Evolutionary conservation across 2,797 vertebrate species (phyloP), one percentile per base, ranked within the genome.

Genomic region (Taeniopygia guttata): DNA sequence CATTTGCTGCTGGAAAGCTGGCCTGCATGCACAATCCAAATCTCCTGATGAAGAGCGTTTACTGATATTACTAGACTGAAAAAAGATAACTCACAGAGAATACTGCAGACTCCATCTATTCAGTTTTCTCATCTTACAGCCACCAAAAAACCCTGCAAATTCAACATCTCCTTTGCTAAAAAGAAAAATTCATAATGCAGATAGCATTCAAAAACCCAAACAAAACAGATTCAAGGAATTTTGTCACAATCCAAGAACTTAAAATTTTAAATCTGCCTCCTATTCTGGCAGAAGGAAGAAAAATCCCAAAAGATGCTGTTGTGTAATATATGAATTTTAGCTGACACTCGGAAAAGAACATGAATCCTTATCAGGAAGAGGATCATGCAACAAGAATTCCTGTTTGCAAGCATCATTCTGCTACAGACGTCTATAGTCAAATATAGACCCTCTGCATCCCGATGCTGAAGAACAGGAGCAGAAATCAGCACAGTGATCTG

Each of bases 1-100:
- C 83, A 83, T 88, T 74, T 96, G 93, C 95, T 97, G 93, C 96
- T 96, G 94, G 94, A 94, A 96, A 96, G 86, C 90, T 79, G 97
- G 96, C 96, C 97, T 97, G 69, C 7, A 8, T 89, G 80, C 92
- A 94, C 93, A 62, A 26, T 16, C 30, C 48, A 5, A 45, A 81
- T 27, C 54, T 94, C 74, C 73, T 49, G 55, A 23, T 54, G 67
- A 81, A 86, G 22, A 93, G 21, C 82, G 42, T 82, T 94, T 91
- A 63, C 58, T 54, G 72, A 54, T 68, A 69, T 26, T 46, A 43
- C 76, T 45, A 43, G 34, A 60, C 72, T 84, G 67, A 93, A 95
- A 96, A 91, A 94, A 89, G 13, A 70, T 30, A 91, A 96, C 89
- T 94, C 96, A 94, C 92, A 92, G 92, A 81, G 76, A 94, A 60